These are phyloP conservation scores for Epsilonema sp. DNA, from an alignment of 2,888 invertebrate species.

Conservation along the genomic window DNA sequence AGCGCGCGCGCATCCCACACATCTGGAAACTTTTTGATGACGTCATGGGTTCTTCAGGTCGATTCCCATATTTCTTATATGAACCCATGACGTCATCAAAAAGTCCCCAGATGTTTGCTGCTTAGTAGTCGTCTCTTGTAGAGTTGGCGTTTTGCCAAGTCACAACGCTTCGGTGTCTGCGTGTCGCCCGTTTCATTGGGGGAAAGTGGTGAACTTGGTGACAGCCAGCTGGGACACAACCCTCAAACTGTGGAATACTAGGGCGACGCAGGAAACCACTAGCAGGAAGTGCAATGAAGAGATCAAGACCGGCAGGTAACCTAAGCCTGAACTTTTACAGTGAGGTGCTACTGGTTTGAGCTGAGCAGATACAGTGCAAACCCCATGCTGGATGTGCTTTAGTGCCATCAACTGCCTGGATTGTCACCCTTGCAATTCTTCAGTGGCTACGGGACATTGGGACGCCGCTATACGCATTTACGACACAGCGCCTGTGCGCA, in stretches of 20 bases:
- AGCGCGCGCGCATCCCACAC: too few species aligned
- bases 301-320: conserved; percentile 8
- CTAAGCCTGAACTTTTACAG: too few species aligned
- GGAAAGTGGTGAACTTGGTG: conserved; percentile 6
- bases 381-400: neutral
- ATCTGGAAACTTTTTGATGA: too few species aligned
- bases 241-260: conserved; percentile 27
- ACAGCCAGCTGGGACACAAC: conserved; percentile 30
- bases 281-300: conserved; percentile 15
- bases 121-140: too few species aligned
- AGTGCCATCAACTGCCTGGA: conserved; percentile 31
- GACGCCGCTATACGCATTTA: conserved; percentile 28
- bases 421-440: conserved; percentile 29
- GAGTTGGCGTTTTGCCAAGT: neutral
- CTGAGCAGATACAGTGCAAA: too few species aligned
- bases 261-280: too few species aligned
- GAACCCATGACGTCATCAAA: too few species aligned
- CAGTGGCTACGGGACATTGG: conserved; percentile 31
- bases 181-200: neutral
- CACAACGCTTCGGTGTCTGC: conserved; percentile 2
- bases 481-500: conserved; percentile 25
- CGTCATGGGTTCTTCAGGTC: too few species aligned
- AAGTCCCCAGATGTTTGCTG: too few species aligned
- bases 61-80: too few species aligned
- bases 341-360: too few species aligned